Evolutionary conservation across 2,888 invertebrate genomes (phyloP), one percentile per base, ranked within the genome.

Genomic region (Zonitis immaculata): DNA sequence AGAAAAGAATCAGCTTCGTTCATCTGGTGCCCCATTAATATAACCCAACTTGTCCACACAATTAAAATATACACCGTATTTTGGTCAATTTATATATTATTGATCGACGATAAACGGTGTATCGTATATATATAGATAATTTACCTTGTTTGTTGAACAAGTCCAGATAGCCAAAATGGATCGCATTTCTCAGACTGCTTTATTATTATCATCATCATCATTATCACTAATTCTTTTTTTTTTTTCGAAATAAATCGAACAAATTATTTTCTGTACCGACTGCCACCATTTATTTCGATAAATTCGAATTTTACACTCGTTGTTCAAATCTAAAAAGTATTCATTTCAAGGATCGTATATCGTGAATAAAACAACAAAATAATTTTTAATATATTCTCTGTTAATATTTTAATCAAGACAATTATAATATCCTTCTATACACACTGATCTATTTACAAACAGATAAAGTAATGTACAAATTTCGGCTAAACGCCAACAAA

Each of bases 341-440:
- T n/a, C n/a, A n/a, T n/a, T n/a, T n/a, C n/a, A n/a, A n/a, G n/a
- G n/a, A n/a, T n/a, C n/a, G n/a, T n/a, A n/a, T n/a, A n/a, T n/a
- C n/a, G n/a, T n/a, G n/a, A n/a, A 58, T 53, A 30, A 58, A 54
- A 32, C 32, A 7, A 32, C 14, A 16, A 0, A 54, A 22, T 14
- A 48, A 20, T 14, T 51, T 54, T 61, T 59, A 62, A 63, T 71
- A 72, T 72, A 74, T 69, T 74, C 72, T 73, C 69, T 74, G 74
- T 76, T 76, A 76, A 75, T 76, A 70, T 71, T 75, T 76, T 76
- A 76, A 76, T 77, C 71, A 77, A 76, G 77, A 77, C 77, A 77
- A 76, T 76, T 71, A 73, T 75, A 72, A 72, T 76, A 72, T 73
- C 70, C 72, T 74, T 73, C 76, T 77, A 77, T 78, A 77, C 78